Base-by-base conservation (phyloP, 2,797 vertebrate genomes). In the Myioborus melanocephalus region DNA sequence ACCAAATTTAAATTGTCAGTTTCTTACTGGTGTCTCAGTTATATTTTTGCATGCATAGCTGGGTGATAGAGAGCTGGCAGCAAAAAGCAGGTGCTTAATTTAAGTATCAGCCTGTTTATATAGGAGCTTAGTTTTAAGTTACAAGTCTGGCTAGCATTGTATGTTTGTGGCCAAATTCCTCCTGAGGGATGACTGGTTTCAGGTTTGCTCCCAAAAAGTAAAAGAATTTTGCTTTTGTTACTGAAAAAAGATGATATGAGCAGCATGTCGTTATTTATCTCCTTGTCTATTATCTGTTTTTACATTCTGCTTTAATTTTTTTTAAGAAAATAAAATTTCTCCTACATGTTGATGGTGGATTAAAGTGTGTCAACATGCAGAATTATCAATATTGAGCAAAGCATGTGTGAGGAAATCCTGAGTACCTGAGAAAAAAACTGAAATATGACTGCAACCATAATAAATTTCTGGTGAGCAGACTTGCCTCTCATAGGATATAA, bases 401-500 rank as follows among this genome's bases (percentile, higher is more conserved):
- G 15, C 6, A 41, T 27, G 8, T 37, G 23, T 50, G 4, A 78
- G 24, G 19, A 53, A 60, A 66, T 43, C 78, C 4, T 4, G 4
- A 61, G 26, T 68, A 61, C 5, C 1, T 57, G 43, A 66, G 47
- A 60, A 92, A 94, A 89, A 85, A 77, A 21, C 8, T 41, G 6
- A 83, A 87, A 68, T 44, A 39, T 59, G 23, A 82, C 24, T 32
- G 37, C 15, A 87, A 80, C 55, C 27, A 43, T n/a, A 16, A 68
- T 52, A 73, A 41, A 86, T 47, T 93, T 86, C 46, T 77, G 8
- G 39, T 57, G 6, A 94, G 47, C n/a, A 90, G 43, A 97, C 98
- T 98, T 95, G 97, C 98, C 97, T 98, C 97, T 98, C 96, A 88
- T 98, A 98, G 57, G 89, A 96, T 85, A 95, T 96, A 92, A 98